These are phyloP conservation scores for Luidia sarsii DNA, from an alignment of 53 echinoderm and acorn worm species.

Conservation along the genomic window DNA sequence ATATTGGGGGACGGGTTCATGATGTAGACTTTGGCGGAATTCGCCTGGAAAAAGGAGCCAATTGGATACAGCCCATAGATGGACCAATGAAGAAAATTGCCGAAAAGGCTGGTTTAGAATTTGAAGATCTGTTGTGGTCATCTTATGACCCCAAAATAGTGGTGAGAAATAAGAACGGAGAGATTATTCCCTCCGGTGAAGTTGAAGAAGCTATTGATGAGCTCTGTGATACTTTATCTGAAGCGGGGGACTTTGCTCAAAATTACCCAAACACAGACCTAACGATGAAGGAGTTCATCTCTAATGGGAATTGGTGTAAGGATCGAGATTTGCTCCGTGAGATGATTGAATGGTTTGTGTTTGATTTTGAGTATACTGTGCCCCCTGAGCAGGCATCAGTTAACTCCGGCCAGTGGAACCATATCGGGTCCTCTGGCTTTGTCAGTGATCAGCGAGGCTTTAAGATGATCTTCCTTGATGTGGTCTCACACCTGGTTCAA, in stretches of 20 bases:
- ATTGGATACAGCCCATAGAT: conserved; percentile 39
- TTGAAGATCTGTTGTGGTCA: background rate
- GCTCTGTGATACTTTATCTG: background rate
- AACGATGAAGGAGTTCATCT: conserved; percentile 16
- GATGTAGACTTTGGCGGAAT: conserved; percentile 54
- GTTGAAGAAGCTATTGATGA: background rate
- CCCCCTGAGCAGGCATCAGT: conserved; percentile 41
- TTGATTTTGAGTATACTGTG: conserved; percentile 46
- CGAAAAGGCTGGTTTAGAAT: background rate
- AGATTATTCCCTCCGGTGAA: conserved; percentile 1
- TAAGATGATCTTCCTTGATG: conserved; percentile 41
- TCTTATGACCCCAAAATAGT: background rate
- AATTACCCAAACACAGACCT: background rate
- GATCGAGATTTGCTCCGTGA: conserved; percentile 15
- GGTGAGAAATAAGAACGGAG: background rate
- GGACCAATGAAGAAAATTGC: conserved; percentile 23
- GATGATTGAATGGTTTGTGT: conserved; percentile 41
- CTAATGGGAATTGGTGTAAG: background rate
- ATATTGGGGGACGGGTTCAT: conserved; percentile 47
- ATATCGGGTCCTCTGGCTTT: conserved; percentile 16
- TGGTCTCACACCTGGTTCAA: conserved; percentile 33
- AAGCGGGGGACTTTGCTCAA: conserved; percentile 26
- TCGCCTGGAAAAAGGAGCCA: conserved; percentile 31
- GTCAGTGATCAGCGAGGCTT: conserved; percentile 61
- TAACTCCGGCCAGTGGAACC: background rate